Evolutionary conservation across 2,113 vertebrate species (phyloP).

Genomic region (Lathamus discolor): DNA sequence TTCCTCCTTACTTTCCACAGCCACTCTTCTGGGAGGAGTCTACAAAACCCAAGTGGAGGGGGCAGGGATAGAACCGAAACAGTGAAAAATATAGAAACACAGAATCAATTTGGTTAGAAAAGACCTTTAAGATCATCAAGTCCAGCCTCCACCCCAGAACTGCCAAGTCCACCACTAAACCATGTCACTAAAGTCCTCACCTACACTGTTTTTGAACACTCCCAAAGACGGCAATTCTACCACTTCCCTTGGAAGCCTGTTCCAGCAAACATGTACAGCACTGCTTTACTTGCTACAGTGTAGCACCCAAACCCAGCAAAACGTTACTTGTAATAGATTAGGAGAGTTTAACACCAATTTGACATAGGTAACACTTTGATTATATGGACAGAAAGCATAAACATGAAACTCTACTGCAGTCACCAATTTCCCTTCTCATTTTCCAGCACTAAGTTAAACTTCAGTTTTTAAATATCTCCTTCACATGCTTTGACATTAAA

Average conservation of each 20-base stretch:
- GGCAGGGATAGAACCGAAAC: neutral
- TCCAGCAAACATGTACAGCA: neutral
- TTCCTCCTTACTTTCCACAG: constrained; percentile 86
- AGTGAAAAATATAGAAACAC: neutral
- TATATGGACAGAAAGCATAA: rapidly evolving
- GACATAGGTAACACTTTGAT: neutral
- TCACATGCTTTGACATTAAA: neutral
- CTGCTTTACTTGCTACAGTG: neutral
- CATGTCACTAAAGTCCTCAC: neutral
- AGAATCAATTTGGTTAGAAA: neutral
- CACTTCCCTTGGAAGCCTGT: neutral
- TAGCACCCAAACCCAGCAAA: neutral
- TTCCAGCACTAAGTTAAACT: neutral
- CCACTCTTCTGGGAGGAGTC: constrained; percentile 82
- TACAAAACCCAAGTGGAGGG: constrained; percentile 44
- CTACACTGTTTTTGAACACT: neutral
- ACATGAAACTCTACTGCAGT: neutral
- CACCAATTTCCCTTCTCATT: neutral
- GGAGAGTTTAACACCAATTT: neutral
- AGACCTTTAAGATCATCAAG: neutral
- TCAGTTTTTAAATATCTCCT: neutral
- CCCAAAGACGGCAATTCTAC: neutral
- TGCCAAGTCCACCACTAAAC: neutral
- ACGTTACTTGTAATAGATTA: neutral
- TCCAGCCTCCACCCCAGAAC: neutral